Conservation (phyloP, 1,140 invertebrate genomes). For the Chironomus tepperi region DNA sequence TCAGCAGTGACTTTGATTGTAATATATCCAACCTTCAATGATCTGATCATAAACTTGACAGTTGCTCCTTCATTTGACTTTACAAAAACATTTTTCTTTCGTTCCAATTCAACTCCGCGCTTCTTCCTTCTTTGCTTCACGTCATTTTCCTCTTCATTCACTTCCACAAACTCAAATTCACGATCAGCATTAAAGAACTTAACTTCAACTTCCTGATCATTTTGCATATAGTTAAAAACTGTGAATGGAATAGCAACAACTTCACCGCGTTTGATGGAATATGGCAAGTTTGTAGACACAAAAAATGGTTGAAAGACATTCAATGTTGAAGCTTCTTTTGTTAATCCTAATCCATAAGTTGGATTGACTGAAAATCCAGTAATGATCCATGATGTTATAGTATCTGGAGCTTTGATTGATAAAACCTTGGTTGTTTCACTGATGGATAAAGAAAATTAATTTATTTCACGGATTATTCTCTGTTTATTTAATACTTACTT, state of each 20-base stretch:
- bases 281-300: constrained; percentile 63
- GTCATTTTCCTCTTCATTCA: not conserved
- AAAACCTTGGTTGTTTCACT: constrained; percentile 32
- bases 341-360: constrained; percentile 73
- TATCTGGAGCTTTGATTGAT: constrained; percentile 53
- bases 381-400: constrained; percentile 85
- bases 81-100: constrained; percentile 52
- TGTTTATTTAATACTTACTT: not conserved
- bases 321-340: constrained; percentile 60
- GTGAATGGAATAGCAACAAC: not conserved
- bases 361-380: constrained; percentile 87
- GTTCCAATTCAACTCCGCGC: constrained; percentile 50
- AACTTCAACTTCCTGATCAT: not conserved
- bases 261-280: constrained; percentile 63
- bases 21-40: constrained; percentile 58
- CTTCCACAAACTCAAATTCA: not conserved
- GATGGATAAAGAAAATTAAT: no score
- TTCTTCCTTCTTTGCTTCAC: constrained; percentile 28
- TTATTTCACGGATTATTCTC: no score
- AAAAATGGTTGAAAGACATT: constrained; percentile 77
- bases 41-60: constrained; percentile 66
- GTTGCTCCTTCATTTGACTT: constrained; percentile 53
- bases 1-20: constrained; percentile 60
- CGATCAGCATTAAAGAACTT: not conserved
- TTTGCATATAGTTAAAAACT: not conserved